Evolutionary conservation across 2,888 invertebrate genomes (phyloP).

Genomic region (Drepanosiphum platanoidis): DNA sequence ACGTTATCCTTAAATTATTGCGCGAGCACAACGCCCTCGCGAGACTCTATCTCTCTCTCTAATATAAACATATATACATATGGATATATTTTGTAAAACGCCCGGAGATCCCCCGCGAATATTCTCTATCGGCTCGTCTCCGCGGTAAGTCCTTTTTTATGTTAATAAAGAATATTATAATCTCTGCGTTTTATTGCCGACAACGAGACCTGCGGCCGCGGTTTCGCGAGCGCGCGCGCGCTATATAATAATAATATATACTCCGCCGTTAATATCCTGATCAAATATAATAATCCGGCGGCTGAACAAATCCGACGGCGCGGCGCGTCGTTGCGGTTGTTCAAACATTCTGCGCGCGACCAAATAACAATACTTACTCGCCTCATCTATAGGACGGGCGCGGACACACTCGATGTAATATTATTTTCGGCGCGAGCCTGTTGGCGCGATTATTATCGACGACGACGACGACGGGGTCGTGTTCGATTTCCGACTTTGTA

Average conservation of each 20-base stretch:
- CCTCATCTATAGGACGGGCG: no score
- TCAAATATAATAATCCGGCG: constrained; percentile 35
- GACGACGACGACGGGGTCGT: no score
- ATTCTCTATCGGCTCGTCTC: neutral
- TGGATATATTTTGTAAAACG: no score
- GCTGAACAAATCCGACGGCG: constrained; percentile 35
- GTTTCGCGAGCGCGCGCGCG: no score
- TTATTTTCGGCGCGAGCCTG: no score
- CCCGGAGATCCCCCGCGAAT: constrained; percentile 14
- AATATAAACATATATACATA: neutral
- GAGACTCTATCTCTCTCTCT: constrained; percentile 19
- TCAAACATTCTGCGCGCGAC: constrained; percentile 19
- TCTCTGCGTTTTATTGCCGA: neutral
- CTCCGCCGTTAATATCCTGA: constrained; percentile 22
- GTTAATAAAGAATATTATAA: constrained; percentile 12
- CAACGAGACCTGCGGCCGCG: no score
- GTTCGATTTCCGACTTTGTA: no score
- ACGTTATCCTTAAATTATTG: constrained; percentile 60
- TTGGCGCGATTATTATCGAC: no score
- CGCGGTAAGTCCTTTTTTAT: constrained; percentile 15
- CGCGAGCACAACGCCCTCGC: constrained; percentile 35
- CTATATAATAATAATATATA: no score
- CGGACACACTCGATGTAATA: no score
- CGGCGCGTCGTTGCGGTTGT: constrained; percentile 5
- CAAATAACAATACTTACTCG: no score